Evolutionary conservation across 2,888 invertebrate species (phyloP).

Genomic region (Drosophila lacicola): DNA sequence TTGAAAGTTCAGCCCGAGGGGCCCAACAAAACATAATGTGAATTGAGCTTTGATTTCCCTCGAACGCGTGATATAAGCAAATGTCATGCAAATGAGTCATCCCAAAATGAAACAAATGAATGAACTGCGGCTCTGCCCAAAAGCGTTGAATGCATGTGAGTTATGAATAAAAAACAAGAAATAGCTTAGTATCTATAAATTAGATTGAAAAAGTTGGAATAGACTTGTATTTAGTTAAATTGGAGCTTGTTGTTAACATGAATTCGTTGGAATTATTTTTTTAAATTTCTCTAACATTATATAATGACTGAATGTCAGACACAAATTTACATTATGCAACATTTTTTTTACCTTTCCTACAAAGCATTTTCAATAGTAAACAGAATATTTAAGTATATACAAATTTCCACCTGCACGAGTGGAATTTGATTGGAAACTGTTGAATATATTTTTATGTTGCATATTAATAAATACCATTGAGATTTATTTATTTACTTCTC

Average conservation of each 20-base stretch:
- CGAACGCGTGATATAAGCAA: constrained; percentile 49
- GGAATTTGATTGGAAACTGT: no score
- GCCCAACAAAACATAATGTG: constrained; percentile 1
- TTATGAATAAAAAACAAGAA: constrained; percentile 17
- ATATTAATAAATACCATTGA: no score
- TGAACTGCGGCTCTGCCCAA: constrained; percentile 22
- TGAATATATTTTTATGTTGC: no score
- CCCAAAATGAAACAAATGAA: constrained; percentile 4
- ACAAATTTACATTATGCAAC: not conserved
- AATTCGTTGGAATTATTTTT: not conserved
- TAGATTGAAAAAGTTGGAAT: not conserved
- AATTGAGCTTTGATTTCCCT: constrained; percentile 37
- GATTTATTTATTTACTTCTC: no score
- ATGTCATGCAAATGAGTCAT: constrained; percentile 78
- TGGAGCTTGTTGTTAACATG: constrained; percentile 10
- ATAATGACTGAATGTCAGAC: not conserved
- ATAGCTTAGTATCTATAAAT: constrained; percentile 10
- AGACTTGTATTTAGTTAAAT: not conserved
- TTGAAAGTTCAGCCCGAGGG: constrained; percentile 62
- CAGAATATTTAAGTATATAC: no score
- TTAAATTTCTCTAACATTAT: constrained; percentile 9
- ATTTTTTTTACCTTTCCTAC: no score
- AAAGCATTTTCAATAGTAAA: no score
- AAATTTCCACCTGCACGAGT: no score
- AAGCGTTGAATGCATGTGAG: constrained; percentile 27